A percentile compares a stretch with the other conserved stretches of the same genome.
phyloP scores from a whole-genome alignment of 2,797 vertebrate species.

The Erethizon dorsatum region DNA sequence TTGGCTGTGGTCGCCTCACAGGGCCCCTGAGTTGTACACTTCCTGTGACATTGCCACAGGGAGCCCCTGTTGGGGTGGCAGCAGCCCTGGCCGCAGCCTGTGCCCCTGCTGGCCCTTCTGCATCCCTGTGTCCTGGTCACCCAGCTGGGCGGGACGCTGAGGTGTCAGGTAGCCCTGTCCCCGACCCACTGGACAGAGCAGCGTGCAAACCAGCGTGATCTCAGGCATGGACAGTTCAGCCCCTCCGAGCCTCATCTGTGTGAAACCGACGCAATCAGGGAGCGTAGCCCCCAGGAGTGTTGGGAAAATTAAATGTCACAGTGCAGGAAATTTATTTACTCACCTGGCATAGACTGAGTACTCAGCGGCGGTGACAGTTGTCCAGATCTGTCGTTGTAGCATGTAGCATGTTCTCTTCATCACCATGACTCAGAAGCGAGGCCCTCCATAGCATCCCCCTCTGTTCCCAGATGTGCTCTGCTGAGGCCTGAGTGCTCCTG shows the following conservation, averaged over 20 bases:
- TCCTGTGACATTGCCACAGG: background rate
- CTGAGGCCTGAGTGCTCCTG: too few relatives aligned
- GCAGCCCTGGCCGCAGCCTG: background rate
- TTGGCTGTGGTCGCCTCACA: background rate
- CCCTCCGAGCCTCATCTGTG: background rate
- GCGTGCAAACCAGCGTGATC: background rate
- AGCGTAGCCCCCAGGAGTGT: background rate
- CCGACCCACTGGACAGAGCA: background rate
- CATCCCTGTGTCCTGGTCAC: too few relatives aligned
- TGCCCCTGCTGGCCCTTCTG: too few relatives aligned
- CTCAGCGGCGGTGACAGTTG: background rate
- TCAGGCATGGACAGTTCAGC: background rate
- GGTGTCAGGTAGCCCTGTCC: background rate
- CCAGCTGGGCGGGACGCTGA: too few relatives aligned
- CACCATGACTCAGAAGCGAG: too few relatives aligned
- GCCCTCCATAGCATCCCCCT: too few relatives aligned
- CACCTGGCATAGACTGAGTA: background rate
- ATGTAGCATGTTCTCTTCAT: too few relatives aligned
- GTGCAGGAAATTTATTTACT: background rate
- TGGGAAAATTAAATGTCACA: background rate
- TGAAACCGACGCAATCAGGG: background rate
- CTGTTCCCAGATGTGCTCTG: background rate
- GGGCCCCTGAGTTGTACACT: background rate
- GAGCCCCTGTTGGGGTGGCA: background rate
- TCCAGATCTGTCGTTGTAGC: background rate